Conservation (phyloP, 2,797 vertebrate species). For the Petrocephalus schoutedeni region DNA sequence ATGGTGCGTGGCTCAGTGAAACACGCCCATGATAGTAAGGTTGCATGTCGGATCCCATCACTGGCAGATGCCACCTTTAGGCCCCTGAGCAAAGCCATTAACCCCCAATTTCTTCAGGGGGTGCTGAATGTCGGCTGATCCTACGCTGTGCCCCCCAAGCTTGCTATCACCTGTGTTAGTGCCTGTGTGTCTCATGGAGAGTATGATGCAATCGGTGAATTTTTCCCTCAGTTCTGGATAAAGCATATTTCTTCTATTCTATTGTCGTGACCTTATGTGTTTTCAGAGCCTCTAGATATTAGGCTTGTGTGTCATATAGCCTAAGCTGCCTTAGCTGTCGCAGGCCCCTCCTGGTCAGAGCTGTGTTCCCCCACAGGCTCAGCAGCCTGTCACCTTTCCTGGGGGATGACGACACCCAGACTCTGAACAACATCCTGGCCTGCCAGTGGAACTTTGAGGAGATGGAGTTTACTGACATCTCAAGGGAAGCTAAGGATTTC, state of each 20-base stretch:
- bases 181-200: background rate
- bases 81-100: background rate
- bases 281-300: background rate
- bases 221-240: background rate
- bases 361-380: constrained; percentile 59
- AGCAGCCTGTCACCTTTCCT: constrained; percentile 92
- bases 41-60: background rate
- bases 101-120: background rate
- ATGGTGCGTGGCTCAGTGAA: background rate
- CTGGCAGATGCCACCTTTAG: background rate
- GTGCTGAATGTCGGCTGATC: background rate
- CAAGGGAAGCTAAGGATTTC: constrained; percentile 87
- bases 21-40: background rate
- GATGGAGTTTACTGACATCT: constrained; percentile 78
- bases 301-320: background rate
- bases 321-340: background rate
- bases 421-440: constrained; percentile 86
- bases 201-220: background rate
- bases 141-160: background rate
- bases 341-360: background rate
- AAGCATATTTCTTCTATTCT: background rate
- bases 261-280: background rate
- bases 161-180: background rate
- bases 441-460: constrained; percentile 90
- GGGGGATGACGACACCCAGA: constrained; percentile 84